phyloP scores from a whole-genome alignment of 2,113 vertebrate genomes.

The Crypturellus undulatus region DNA sequence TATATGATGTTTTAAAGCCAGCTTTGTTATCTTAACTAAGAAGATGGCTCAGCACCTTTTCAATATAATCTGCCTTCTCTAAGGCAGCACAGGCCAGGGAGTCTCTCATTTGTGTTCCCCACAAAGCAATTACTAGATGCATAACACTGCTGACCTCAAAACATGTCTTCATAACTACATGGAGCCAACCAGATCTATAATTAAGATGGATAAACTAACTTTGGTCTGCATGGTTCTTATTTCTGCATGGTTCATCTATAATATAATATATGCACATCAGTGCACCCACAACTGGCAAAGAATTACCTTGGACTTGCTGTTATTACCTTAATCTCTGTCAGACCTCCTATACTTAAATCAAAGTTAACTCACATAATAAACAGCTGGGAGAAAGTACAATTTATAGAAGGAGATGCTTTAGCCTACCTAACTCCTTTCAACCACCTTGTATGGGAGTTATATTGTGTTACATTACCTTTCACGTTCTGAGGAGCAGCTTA shows the following conservation, averaged over 20 bases:
- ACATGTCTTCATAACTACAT: neutral
- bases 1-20: neutral
- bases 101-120: neutral
- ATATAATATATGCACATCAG: too few species aligned
- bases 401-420: neutral
- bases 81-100: neutral
- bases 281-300: neutral
- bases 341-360: neutral
- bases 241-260: neutral
- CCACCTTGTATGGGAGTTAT: neutral
- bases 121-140: neutral
- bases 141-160: neutral
- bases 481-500: neutral
- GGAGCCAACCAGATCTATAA: neutral
- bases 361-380: conserved; percentile 1
- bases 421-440: neutral
- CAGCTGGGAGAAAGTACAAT: neutral
- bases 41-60: neutral
- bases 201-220: neutral
- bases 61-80: neutral
- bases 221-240: neutral
- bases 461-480: neutral
- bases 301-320: neutral
- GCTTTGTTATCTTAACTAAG: neutral
- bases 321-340: neutral